Evolutionary conservation across 2,113 vertebrate genomes (phyloP), one percentile per base, ranked within the genome.

Genomic region (Odocoileus virginianus): DNA sequence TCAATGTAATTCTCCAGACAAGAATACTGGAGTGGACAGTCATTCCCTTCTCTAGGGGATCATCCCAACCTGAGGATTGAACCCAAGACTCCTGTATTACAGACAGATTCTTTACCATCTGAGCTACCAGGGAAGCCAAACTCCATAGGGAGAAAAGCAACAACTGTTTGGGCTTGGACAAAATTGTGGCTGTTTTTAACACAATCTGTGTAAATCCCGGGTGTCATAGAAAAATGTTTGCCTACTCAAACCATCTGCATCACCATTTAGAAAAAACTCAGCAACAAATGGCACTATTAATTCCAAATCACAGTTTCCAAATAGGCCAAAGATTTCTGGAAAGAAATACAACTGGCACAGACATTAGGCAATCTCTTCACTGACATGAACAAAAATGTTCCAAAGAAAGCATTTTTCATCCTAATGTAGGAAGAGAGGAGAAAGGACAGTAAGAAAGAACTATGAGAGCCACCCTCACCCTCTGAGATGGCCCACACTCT

Each of bases 241-340:
- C 47, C 55, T 74, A 86, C 40, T 96, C 89, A 95, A 86, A 82
- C 83, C 86, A 97, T 82, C 91, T 97, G 81, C 19, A 91, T 25
- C 55, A 84, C 47, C 19, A 10, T 71, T 93, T 91, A 55, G 9
- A 87, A 86, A 88, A 61, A 93, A 47, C 61, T 5, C 54, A 40
- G 33, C 3, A 91, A 76, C 27, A 97, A 96, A 86, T 78, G 25
- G 43, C 6, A 58, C 7, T 92, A 90, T 87, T 92, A 86, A 87
- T 94, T 90, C 43, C 57, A 95, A 95, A 89, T 57, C 28, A 58
- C 40, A 88, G 55, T 40, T 43, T 97, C 50, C 10, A 58, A 74
- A 89, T 36, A 96, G 33, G 64, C 61, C 87, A 94, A 54, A 79
- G 54, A 47, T 86, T 92, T 94, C 84, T 87, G 23, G 40, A 92